Conservation (phyloP, 2,113 vertebrate genomes). For the Pachycephala philippinensis region DNA sequence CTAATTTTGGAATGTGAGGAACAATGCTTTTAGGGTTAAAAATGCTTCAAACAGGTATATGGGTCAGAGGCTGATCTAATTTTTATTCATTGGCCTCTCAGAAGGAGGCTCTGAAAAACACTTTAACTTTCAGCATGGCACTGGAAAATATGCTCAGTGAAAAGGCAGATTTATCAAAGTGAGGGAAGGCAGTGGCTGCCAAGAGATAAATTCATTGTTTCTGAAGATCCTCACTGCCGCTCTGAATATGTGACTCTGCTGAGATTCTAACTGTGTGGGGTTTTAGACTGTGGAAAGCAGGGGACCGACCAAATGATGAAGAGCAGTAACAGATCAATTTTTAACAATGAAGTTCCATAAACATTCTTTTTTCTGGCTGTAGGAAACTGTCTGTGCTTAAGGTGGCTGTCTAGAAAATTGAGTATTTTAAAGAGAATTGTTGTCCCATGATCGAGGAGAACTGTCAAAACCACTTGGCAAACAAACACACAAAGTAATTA, state of each 20-base stretch:
- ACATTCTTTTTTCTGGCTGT: background rate
- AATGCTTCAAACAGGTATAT: background rate
- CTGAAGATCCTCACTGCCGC: background rate
- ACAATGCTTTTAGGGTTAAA: background rate
- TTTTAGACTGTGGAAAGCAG: background rate
- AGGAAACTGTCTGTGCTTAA: background rate
- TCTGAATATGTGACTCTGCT: background rate
- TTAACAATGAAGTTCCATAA: background rate
- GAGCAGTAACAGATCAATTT: background rate
- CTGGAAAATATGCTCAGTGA: background rate
- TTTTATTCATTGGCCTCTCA: background rate
- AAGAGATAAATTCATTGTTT: background rate
- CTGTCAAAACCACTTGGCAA: conserved; percentile 19
- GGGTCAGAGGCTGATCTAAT: background rate
- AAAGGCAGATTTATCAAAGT: background rate
- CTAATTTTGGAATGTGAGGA: background rate
- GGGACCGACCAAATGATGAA: background rate
- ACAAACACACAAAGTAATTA: background rate
- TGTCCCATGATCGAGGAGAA: background rate
- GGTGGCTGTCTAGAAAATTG: background rate
- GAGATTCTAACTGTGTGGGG: background rate
- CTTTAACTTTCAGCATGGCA: background rate
- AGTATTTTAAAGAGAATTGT: conserved; percentile 21
- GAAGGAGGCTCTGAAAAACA: background rate
- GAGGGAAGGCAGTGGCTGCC: background rate